A percentile compares a stretch with the other conserved stretches of the same genome.
These are phyloP conservation scores for Garrulus glandarius DNA, from an alignment of 2,797 vertebrate species.

Conservation along the genomic window DNA sequence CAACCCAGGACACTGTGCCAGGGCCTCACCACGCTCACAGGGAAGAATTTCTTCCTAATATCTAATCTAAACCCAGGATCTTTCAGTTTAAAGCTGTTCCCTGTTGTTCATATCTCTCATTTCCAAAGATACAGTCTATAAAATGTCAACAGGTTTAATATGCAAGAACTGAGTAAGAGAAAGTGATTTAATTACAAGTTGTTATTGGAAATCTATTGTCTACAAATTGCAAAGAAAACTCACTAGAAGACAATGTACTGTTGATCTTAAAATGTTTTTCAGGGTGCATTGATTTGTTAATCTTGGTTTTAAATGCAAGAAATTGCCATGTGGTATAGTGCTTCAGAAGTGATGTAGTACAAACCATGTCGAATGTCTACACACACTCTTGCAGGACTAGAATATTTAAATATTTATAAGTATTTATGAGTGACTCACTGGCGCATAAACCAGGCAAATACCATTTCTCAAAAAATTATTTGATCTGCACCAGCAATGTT, in stretches of 20 bases:
- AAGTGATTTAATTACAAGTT: constrained; percentile 74
- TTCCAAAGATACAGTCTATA: constrained; percentile 55
- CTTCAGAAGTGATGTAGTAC: neutral
- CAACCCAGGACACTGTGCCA: neutral
- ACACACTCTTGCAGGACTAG: neutral
- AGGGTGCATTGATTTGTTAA: neutral
- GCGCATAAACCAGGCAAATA: neutral
- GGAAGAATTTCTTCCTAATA: neutral
- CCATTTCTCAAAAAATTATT: neutral
- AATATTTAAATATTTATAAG: constrained; percentile 54
- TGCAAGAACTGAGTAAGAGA: constrained; percentile 46
- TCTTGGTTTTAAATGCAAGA: neutral
- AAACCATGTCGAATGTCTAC: neutral
- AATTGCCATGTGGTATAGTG: neutral
- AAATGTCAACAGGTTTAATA: constrained; percentile 23
- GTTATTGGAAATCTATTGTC: constrained; percentile 73
- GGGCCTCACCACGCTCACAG: neutral
- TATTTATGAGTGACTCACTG: constrained; percentile 12
- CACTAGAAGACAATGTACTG: neutral
- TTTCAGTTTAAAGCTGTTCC: neutral
- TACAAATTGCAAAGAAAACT: constrained; percentile 69
- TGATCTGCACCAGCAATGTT: neutral
- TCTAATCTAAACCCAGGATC: neutral
- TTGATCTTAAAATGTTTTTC: neutral
- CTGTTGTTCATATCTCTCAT: neutral